Evolutionary conservation across 2,113 vertebrate species (phyloP), one percentile per base, ranked within the genome.

Genomic region (Empidonax traillii): DNA sequence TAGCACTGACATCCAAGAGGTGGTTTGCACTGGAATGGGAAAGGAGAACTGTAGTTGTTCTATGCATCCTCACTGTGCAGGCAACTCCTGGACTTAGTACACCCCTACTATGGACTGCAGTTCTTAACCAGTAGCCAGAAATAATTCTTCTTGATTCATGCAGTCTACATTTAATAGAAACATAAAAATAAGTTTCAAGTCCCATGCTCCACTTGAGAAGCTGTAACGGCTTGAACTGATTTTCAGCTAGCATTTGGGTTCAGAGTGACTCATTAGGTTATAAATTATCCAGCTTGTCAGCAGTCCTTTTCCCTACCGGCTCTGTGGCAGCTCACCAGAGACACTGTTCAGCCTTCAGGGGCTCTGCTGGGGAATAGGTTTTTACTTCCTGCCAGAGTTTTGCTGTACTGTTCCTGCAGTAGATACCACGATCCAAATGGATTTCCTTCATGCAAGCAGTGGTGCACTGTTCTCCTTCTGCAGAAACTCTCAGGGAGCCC

Each of bases 91-190:
- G 37, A 49, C 44, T 55, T 74, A 43, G 35, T 35, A 25, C 2
- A 0, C 46, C 39, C 23, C 55, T 87, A 41, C 31, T 1, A 0
- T 6, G 31, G 37, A n/a, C 35, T 72, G 49, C 7, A 2, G 41
- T 69, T 73, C 86, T 74, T 69, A 69, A 76, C 51, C 46, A 53
- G n/a, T 68, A 49, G 62, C 28, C 10, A 76, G n/a, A 35, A 90
- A 59, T 71, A n/a, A 9, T 72, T 21, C 17, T 66, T 43, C 53
- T 76, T 59, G 52, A 79, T 69, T 82, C 39, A 33, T 27, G 5
- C 43, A 85, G 66, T 75, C 53, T 35, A 4, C 6, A 3, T 87
- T 89, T 81, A 75, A 49, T 17, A 47, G 82, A 82, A 92, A 82
- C 33, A 47, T 65, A 9, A 76, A 76, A 87, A 49, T 62, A 28